These are phyloP conservation scores for Aphaenogaster ashmeadi DNA, from an alignment of 1,140 invertebrate species.

Conservation along the genomic window DNA sequence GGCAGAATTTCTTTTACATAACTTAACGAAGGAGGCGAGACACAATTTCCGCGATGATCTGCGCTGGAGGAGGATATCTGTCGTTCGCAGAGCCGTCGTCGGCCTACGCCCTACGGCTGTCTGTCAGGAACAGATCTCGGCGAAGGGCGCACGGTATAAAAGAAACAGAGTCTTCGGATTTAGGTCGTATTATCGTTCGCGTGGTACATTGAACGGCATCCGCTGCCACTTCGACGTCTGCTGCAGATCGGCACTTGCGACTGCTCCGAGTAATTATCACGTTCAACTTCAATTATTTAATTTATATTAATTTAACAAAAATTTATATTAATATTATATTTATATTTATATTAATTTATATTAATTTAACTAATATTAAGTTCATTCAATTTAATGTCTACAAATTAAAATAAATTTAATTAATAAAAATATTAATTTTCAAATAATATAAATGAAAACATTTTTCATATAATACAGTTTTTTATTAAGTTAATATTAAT, in stretches of 20 bases:
- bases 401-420: no score
- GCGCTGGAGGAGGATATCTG: constrained; percentile 60
- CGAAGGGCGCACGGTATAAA: constrained; percentile 66
- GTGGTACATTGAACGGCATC: not conserved
- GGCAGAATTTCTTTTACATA: constrained; percentile 47
- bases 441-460: no score
- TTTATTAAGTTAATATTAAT: no score
- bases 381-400: no score
- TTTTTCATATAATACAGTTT: no score
- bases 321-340: no score
- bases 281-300: not conserved
- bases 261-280: constrained; percentile 1
- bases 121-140: constrained; percentile 58
- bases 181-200: not conserved
- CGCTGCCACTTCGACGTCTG: not conserved
- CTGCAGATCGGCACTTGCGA: constrained; percentile 2
- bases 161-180: constrained; percentile 52
- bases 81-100: constrained; percentile 63
- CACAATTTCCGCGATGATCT: constrained; percentile 45
- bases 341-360: no score
- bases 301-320: not conserved
- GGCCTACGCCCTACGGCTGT: not conserved
- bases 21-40: constrained; percentile 11
- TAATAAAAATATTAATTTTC: no score
- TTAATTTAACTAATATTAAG: no score